Evolutionary conservation across 2,888 invertebrate species (phyloP).

Genomic region (Apotomis turbidana): DNA sequence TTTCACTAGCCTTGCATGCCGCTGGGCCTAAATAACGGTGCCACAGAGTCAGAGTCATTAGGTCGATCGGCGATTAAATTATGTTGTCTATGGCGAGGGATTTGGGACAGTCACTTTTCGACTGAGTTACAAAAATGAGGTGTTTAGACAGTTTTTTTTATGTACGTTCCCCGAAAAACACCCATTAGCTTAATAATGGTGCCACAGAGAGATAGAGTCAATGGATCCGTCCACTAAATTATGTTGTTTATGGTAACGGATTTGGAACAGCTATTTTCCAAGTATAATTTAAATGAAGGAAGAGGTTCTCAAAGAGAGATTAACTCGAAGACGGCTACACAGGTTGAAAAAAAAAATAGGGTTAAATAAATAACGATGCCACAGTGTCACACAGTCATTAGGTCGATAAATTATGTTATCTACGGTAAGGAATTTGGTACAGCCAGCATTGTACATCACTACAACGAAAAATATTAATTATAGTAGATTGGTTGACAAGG

Average conservation of each 20-base stretch:
- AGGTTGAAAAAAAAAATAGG: too few relatives aligned
- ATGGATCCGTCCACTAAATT: conserved; percentile 4
- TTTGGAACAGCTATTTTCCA: background rate
- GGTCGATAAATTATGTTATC: conserved; percentile 2
- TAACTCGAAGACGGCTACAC: too few relatives aligned
- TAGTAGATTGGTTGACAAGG: too few relatives aligned
- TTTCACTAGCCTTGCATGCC: conserved; percentile 13
- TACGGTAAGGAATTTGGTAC: background rate
- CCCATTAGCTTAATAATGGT: background rate
- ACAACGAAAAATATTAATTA: too few relatives aligned
- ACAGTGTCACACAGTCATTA: background rate
- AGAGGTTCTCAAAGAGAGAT: too few relatives aligned
- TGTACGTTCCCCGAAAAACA: too few relatives aligned
- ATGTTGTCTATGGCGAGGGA: conserved; percentile 5
- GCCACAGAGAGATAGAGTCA: too few relatives aligned
- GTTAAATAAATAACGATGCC: background rate
- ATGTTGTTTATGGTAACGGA: conserved; percentile 2
- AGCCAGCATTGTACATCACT: too few relatives aligned
- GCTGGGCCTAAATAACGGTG: conserved; percentile 2
- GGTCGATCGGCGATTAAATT: conserved; percentile 6
- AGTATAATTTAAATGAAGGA: too few relatives aligned
- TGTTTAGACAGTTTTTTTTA: too few relatives aligned
- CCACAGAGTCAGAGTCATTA: conserved; percentile 11
- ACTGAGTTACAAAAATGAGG: too few relatives aligned
- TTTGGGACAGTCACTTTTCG: background rate